Base-by-base conservation (phyloP, 2,797 vertebrate genomes). In the Galagoides demidoff region DNA sequence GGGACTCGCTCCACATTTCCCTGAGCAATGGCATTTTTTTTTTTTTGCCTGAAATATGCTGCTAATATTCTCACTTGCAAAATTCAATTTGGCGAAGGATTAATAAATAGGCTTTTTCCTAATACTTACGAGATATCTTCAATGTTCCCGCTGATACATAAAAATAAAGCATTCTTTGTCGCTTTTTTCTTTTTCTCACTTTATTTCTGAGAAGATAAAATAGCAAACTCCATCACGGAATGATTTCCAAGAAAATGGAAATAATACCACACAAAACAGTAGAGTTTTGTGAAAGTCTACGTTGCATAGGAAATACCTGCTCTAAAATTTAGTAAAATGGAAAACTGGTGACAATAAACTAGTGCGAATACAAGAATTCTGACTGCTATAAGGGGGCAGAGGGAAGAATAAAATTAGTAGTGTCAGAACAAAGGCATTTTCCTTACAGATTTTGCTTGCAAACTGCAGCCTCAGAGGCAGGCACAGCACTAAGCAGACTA, bases 31-130 rank as follows among this genome's bases (percentile, higher is more conserved):
- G 57, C 91, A 76, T 37, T 89, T 83, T 76, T 87, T 49, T 49
- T 91, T 23, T 96, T 90, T 86, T 22, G 91, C 89, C 93, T 96
- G 91, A 97, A 95, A 94, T 95, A 88, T 95, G 89, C 89, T 94
- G 78, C 76, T 90, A 94, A 97, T 97, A 95, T 92, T 92, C 89
- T 95, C 82, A n/a, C 86, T 94, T 94, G 84, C 78, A 90, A 78
- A 96, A 93, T 85, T 96, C n/a, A 77, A 19, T 96, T 95, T 92
- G 89, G 79, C 73, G 89, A 81, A 95, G 70, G 71, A 95, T 68
- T 68, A 90, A 94, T 82, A 95, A 95, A 85, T 77, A 71, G 49
- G 20, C 45, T 71, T 59, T 83, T 92, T 89, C 86, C 87, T 93
- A 90, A 84, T 90, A 85, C 49, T 85, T 96, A 74, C n/a, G 66